A percentile compares a stretch with the other conserved stretches of the same genome.
These are phyloP conservation scores for Corticium candelabrum DNA, from an alignment of 37 sponge, comb jelly and placozoan species.

Conservation along the genomic window DNA sequence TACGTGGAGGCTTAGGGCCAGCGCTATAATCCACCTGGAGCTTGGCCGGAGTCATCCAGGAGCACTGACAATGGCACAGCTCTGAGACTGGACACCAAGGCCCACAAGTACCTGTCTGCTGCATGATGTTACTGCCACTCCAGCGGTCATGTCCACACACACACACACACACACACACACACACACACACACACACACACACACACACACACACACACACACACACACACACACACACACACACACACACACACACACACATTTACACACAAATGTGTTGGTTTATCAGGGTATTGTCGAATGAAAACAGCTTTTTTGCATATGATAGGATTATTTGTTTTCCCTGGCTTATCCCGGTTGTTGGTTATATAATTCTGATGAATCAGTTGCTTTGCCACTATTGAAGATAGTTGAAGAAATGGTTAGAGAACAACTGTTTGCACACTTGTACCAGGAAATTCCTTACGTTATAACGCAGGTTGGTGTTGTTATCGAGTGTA, in stretches of 20 bases:
- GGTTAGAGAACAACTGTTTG: constrained; percentile 56
- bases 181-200: constrained; percentile 10
- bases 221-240: constrained; percentile 14
- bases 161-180: constrained; percentile 11
- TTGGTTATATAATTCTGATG: constrained; percentile 36
- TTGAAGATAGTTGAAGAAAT: constrained; percentile 45
- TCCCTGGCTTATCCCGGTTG: constrained; percentile 13
- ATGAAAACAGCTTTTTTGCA: too few species aligned
- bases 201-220: constrained; percentile 16
- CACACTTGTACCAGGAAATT: constrained; percentile 47
- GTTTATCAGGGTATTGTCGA: too few species aligned
- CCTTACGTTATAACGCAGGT: constrained; percentile 70
- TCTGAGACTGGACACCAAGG: constrained; percentile 9
- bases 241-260: not conserved
- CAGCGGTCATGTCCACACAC: not conserved
- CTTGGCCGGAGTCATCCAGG: too few species aligned
- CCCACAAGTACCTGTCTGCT: not conserved
- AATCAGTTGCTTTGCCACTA: constrained; percentile 12
- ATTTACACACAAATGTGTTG: not conserved
- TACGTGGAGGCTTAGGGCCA: too few species aligned
- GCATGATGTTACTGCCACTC: not conserved
- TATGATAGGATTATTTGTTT: constrained; percentile 38
- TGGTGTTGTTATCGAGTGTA: not conserved
- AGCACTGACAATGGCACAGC: too few species aligned
- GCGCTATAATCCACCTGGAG: too few species aligned